Conservation (phyloP, 2,797 vertebrate species). For the Fistularia commersonii region DNA sequence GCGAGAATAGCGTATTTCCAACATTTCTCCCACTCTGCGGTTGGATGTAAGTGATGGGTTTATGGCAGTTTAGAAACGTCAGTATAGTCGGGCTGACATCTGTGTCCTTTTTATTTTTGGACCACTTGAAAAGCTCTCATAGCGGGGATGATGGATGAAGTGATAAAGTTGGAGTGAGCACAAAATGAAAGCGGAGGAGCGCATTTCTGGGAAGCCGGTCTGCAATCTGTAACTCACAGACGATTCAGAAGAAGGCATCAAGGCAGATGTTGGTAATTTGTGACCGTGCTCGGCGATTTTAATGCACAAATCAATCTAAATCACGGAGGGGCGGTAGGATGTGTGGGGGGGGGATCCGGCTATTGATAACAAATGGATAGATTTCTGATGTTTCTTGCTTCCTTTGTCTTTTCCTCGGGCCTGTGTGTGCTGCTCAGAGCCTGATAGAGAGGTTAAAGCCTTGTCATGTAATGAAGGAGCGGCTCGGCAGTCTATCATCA, state of each 20-base stretch:
- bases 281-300: slow-evolving; percentile 37
- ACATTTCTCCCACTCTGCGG: slow-evolving; percentile 51
- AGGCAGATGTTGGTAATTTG: slow-evolving; percentile 52
- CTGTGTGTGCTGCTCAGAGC: slow-evolving; percentile 20
- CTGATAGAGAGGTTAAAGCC: slow-evolving; percentile 57
- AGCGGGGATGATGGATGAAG: slow-evolving; percentile 69
- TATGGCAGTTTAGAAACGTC: slow-evolving; percentile 64
- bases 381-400: slow-evolving; percentile 2
- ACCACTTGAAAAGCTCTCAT: slow-evolving; percentile 68
- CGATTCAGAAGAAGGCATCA: slow-evolving; percentile 23
- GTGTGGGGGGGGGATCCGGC: too few species aligned
- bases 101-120: slow-evolving; percentile 71
- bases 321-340: background rate
- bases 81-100: slow-evolving; percentile 66
- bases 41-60: slow-evolving; percentile 65
- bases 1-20: slow-evolving; percentile 48
- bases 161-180: slow-evolving; percentile 66
- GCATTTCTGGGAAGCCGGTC: slow-evolving; percentile 53
- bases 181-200: slow-evolving; percentile 59
- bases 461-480: slow-evolving; percentile 57
- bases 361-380: background rate
- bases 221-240: slow-evolving; percentile 47
- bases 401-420: slow-evolving; percentile 1
- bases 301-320: slow-evolving; percentile 22
- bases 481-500: slow-evolving; percentile 64